Percentiles rank a stretch among this genome's conserved stretches.
Conservation (phyloP, 2,113 vertebrate species). For the Myiopsitta monachus region DNA sequence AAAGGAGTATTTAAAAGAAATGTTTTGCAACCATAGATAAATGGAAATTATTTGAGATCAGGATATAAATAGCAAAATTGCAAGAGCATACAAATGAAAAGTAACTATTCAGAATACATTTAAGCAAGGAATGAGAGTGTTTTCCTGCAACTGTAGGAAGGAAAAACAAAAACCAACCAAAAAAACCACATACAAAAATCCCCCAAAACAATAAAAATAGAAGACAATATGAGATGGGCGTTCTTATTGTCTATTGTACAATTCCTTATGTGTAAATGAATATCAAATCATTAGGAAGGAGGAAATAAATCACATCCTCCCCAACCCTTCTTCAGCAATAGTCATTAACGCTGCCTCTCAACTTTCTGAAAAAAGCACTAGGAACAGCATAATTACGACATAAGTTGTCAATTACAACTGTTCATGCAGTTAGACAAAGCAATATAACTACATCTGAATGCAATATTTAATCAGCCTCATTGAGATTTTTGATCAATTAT, state of each 20-base stretch:
- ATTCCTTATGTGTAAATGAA: neutral
- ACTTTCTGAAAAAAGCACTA: neutral
- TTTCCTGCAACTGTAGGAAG: neutral
- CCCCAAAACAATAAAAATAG: neutral
- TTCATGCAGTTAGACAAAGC: neutral
- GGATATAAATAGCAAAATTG: neutral
- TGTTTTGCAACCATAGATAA: neutral
- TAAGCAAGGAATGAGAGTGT: neutral
- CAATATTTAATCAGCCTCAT: neutral
- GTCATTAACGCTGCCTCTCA: neutral
- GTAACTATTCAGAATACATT: neutral
- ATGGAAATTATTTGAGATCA: neutral
- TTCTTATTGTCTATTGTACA: neutral
- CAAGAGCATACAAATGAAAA: neutral
- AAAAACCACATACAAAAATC: neutral
- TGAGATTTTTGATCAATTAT: neutral
- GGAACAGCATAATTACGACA: neutral
- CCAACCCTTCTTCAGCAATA: neutral
- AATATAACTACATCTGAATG: neutral
- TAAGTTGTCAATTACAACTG: neutral
- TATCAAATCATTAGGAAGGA: neutral
- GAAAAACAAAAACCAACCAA: too few relatives aligned
- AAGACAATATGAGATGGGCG: neutral
- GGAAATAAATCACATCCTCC: neutral
- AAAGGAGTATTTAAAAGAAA: neutral